phyloP scores from a whole-genome alignment of 2,113 vertebrate species.

The Atherinomorus stipes region DNA sequence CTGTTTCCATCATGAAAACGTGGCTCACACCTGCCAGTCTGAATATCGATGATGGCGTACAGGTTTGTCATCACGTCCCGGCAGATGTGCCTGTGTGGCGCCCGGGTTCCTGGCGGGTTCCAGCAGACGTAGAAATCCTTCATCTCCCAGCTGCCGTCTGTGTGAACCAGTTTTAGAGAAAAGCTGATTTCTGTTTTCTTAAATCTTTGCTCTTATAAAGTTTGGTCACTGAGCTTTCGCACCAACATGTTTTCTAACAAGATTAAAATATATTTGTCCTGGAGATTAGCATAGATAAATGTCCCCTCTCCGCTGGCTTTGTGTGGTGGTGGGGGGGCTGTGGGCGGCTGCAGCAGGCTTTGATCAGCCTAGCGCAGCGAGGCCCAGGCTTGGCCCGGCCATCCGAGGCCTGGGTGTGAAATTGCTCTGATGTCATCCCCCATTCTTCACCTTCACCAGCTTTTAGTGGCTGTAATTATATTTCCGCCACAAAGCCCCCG shows the following conservation, averaged over 20 bases:
- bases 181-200: constrained; percentile 74
- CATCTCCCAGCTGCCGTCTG: constrained; percentile 9
- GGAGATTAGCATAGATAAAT: constrained; percentile 99
- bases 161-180: constrained; percentile 21
- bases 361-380: constrained; percentile 96
- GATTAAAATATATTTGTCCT: constrained; percentile 99
- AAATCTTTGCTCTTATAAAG: constrained; percentile 83
- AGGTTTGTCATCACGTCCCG: not conserved
- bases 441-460: constrained; percentile 93
- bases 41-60: not conserved
- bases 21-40: not conserved
- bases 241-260: constrained; percentile 99
- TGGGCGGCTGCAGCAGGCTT: constrained; percentile 89
- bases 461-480: constrained; percentile 96
- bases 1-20: not conserved
- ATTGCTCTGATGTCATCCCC: constrained; percentile 98
- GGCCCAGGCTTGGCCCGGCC: constrained; percentile 90
- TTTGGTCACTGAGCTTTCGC: constrained; percentile 92
- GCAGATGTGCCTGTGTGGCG: not conserved
- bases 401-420: constrained; percentile 96
- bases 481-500: constrained; percentile 97
- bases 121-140: not conserved
- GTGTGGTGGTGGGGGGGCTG: constrained; percentile 69
- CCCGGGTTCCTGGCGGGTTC: constrained; percentile 3
- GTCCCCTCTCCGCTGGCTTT: constrained; percentile 86